Base-by-base conservation (phyloP, 2,113 vertebrate genomes). In the Amazona guildingii region DNA sequence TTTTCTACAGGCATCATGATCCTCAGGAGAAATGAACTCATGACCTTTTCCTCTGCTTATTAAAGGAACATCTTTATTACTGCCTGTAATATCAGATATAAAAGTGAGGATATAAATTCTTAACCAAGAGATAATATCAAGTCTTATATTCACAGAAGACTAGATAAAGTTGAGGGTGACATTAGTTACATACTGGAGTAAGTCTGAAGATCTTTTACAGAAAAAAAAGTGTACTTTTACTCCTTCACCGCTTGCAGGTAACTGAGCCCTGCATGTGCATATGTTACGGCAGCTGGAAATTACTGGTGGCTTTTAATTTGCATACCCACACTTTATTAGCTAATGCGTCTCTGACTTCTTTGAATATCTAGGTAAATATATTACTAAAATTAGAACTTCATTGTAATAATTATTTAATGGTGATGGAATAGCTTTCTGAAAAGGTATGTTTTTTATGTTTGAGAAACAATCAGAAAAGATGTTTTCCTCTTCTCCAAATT, bases 341-440 rank as follows among this genome's bases (percentile, higher is more conserved):
- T 52, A 31, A 24, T 61, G 4, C 51, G 14, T 39, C 25, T 83
- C 43, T 27, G 46, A 48, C 16, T 82, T 2, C 11, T 77, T 73
- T 57, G 21, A 81, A 41, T 91, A 48, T 62, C 70, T 29, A 67
- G 24, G 13, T 46, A 63, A 77, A 24, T 81, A 43, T 27, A 33
- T 87, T 48, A 82, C 9, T 64, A 83, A 96, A 90, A 57, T 48
- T 84, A 46, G 66, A 84, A 89, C 64, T 68, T 96, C 19, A 73
- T 63, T 96, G 8, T 33, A 91, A 17, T 33, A 54, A 43, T 55
- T 70, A 18, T 18, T 77, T 86, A 41, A 52, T 39, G 1, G 44
- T 66, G 72, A 31, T 51, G 63, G 62, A 92, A 44, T 44, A 86
- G 9, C 29, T 94, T 95, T 97, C 96, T 87, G 69, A 29, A 90